Evolutionary conservation across 2,113 vertebrate species (phyloP).

Genomic region (Pantherophis guttatus): DNA sequence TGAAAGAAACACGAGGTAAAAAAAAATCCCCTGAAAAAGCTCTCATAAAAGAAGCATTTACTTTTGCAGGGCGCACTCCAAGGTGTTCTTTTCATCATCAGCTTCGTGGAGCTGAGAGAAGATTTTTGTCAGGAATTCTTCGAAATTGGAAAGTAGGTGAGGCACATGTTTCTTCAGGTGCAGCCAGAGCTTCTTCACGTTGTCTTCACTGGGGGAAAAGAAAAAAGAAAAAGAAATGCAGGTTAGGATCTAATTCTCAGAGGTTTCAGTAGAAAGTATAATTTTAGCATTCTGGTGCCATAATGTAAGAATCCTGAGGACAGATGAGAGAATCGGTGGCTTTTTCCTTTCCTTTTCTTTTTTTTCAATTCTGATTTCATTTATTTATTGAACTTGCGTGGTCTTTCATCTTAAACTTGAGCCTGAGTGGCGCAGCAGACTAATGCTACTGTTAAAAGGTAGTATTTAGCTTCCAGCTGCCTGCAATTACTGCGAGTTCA

Average conservation of each 20-base stretch:
- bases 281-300: not conserved
- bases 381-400: not conserved
- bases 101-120: constrained; percentile 85
- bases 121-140: constrained; percentile 84
- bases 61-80: constrained; percentile 84
- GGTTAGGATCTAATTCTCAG: not conserved
- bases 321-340: not conserved
- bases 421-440: no score
- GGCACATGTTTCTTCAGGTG: constrained; percentile 83
- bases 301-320: not conserved
- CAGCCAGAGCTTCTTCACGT: constrained; percentile 82
- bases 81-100: constrained; percentile 82
- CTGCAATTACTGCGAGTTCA: no score
- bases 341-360: not conserved
- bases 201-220: constrained; percentile 68
- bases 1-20: not conserved
- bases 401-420: not conserved
- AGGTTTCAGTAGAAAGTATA: not conserved
- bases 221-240: constrained; percentile 10
- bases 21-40: not conserved
- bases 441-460: no score
- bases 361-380: not conserved
- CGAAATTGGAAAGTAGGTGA: constrained; percentile 84
- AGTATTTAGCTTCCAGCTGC: no score
- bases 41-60: constrained; percentile 52